Evolutionary conservation across 2,888 invertebrate genomes (phyloP).

Genomic region (Sinhomidia bicolor): DNA sequence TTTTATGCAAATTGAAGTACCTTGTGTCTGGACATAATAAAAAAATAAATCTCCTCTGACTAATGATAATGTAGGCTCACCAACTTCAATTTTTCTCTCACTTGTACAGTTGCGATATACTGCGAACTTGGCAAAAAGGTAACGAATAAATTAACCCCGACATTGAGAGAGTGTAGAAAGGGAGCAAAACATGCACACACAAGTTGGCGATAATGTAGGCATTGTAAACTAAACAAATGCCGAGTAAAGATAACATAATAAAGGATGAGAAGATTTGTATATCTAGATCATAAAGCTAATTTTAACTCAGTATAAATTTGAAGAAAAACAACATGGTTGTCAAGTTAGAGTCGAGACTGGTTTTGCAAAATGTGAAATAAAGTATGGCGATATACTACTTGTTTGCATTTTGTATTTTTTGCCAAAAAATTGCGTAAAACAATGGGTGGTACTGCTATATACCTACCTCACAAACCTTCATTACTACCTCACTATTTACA

Average conservation of each 20-base stretch:
- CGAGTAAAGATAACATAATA: too few species aligned
- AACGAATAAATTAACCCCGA: conserved; percentile 1
- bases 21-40: conserved; percentile 9
- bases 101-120: neutral
- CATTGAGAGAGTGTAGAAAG: neutral
- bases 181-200: neutral
- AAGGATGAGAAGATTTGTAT: too few species aligned
- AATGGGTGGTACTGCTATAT: neutral
- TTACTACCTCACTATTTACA: too few species aligned
- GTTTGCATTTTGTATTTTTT: neutral
- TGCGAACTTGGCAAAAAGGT: conserved; percentile 7
- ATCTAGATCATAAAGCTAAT: too few species aligned
- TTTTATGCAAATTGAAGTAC: conserved; percentile 38
- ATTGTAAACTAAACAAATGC: neutral
- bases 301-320: too few species aligned
- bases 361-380: too few species aligned
- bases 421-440: neutral
- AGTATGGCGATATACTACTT: too few species aligned
- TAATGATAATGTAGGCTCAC: neutral
- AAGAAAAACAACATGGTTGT: too few species aligned
- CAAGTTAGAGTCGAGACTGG: too few species aligned
- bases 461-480: too few species aligned
- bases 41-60: neutral
- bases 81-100: neutral
- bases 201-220: too few species aligned